Percentiles rank a stretch among this genome's conserved stretches.
Conservation (phyloP, 1,140 invertebrate genomes). For the Tetramorium alpestre region DNA sequence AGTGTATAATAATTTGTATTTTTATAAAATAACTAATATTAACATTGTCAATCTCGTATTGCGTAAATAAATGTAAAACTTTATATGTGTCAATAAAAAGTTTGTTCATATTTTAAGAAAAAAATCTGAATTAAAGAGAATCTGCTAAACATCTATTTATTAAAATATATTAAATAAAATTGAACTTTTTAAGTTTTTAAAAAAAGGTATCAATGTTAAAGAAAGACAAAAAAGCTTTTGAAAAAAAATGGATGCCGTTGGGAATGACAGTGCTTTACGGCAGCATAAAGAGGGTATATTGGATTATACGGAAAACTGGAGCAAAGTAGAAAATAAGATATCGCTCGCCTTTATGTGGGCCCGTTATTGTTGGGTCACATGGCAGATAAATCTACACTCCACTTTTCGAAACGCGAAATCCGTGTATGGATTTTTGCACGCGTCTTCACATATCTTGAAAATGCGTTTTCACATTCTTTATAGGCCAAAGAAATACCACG, state of each 20-base stretch:
- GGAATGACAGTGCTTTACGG: slow-evolving; percentile 27
- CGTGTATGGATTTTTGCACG: slow-evolving; percentile 40
- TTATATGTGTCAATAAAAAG: not conserved
- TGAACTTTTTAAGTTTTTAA: not conserved
- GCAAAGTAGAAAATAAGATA: slow-evolving; percentile 58
- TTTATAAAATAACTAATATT: not conserved
- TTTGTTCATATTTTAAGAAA: not conserved
- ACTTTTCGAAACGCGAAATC: slow-evolving; percentile 67
- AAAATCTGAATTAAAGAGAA: not conserved
- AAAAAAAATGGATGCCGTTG: slow-evolving; percentile 1
- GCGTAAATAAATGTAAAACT: not conserved
- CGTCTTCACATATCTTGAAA: slow-evolving; percentile 43
- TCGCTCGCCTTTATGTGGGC: slow-evolving; percentile 16
- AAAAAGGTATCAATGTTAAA: not conserved
- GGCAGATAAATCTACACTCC: slow-evolving; percentile 60
- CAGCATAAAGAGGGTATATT: slow-evolving; percentile 51
- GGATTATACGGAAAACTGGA: slow-evolving; percentile 47
- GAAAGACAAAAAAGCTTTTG: not conserved
- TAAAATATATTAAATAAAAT: not conserved
- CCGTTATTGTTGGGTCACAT: slow-evolving; percentile 53
- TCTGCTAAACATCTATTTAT: not conserved
- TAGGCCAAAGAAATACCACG: not conserved
- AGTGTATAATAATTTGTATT: not conserved
- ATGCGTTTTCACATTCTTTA: slow-evolving; percentile 39
- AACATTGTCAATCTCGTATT: not conserved